These are phyloP conservation scores for Tetranychus piercei DNA, from an alignment of 2,888 invertebrate species.

Conservation along the genomic window DNA sequence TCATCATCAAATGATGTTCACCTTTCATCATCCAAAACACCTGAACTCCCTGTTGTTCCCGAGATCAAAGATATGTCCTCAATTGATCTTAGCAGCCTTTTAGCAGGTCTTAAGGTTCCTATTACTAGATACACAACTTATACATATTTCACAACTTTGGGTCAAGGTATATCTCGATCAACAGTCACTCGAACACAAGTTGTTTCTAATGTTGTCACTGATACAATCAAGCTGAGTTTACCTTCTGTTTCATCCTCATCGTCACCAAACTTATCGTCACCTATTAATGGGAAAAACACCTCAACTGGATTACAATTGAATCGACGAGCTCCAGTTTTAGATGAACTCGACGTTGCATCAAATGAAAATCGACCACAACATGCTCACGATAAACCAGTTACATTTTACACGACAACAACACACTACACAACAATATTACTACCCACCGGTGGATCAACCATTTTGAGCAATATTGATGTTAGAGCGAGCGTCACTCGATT, in stretches of 20 bases:
- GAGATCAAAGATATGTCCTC: not conserved
- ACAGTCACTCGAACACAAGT: constrained; percentile 35
- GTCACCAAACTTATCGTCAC: not conserved
- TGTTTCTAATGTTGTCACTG: constrained; percentile 50
- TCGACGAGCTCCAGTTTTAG: too few species aligned
- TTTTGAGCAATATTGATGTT: constrained; percentile 15
- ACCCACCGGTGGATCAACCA: constrained; percentile 19
- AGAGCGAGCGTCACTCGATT: constrained; percentile 13
- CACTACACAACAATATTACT: constrained; percentile 24
- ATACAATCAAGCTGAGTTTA: constrained; percentile 29
- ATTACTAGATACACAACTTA: constrained; percentile 51
- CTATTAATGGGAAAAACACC: not conserved
- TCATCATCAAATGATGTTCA: not conserved
- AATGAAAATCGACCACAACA: constrained; percentile 17
- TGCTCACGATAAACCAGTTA: constrained; percentile 17
- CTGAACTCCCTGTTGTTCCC: not conserved
- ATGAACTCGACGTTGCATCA: constrained; percentile 10
- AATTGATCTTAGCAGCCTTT: not conserved
- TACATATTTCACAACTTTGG: constrained; percentile 51
- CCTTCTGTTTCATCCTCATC: not conserved
- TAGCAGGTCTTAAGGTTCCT: constrained; percentile 7
- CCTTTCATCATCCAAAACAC: not conserved
- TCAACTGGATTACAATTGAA: constrained; percentile 11
- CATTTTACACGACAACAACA: constrained; percentile 24
- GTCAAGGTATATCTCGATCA: constrained; percentile 33